Conservation (phyloP, 37 sponge, comb jelly and placozoan species). For the Spongilla lacustris region DNA sequence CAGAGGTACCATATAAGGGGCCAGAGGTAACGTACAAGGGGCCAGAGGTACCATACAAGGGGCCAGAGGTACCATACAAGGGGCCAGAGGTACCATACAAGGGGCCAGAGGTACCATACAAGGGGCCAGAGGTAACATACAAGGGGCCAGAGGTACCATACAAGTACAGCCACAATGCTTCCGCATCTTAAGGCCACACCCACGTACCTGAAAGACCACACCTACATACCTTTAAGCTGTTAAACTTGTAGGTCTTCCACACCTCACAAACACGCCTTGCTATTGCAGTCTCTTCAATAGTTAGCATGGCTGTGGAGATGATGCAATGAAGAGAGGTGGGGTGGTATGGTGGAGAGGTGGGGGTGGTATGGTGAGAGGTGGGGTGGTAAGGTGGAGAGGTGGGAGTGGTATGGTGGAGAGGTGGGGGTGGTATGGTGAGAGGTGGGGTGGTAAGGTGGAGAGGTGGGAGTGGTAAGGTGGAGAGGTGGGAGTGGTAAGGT, state of each 20-base stretch:
- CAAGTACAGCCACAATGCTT: too few relatives aligned
- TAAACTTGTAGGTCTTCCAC: conserved; percentile 84
- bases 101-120: not conserved
- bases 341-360: too few relatives aligned
- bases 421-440: too few relatives aligned
- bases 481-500: not conserved
- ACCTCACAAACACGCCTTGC: conserved; percentile 48
- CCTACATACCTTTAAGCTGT: conserved; percentile 58
- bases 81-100: not conserved
- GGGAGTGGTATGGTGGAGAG: too few relatives aligned
- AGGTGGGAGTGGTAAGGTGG: too few relatives aligned
- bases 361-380: too few relatives aligned
- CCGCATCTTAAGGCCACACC: too few relatives aligned
- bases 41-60: not conserved
- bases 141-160: not conserved
- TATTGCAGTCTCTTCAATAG: conserved; percentile 30
- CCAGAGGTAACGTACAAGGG: too few relatives aligned
- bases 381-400: not conserved
- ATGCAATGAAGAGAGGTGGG: not conserved
- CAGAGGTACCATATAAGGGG: too few relatives aligned
- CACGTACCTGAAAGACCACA: conserved; percentile 56
- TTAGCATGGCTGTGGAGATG: conserved; percentile 41
- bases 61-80: conserved; percentile 9
- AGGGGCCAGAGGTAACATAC: not conserved
- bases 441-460: not conserved